Base-by-base conservation (phyloP, 2,113 vertebrate genomes). In the Pontoporia blainvillei region DNA sequence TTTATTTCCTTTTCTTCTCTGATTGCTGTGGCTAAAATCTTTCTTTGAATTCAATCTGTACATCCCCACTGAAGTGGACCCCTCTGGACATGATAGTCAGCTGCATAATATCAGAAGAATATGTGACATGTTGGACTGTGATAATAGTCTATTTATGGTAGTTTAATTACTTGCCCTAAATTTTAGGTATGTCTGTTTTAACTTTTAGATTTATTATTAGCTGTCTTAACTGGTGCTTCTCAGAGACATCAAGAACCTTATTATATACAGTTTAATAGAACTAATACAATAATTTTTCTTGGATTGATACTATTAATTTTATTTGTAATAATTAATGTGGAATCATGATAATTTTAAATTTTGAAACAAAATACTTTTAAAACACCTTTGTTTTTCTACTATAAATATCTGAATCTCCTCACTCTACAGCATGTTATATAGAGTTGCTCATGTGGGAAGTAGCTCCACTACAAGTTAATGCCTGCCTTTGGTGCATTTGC, bases 311-410 rank as follows among this genome's bases (percentile, higher is more conserved):
- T 59, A 83, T 59, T 83, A 8, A 66, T 86, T 87, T 78, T 86
- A 76, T 79, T 76, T 86, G 20, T 54, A 82, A 46, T 84, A 31
- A 46, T 87, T 54, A 69, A 93, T 62, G 31, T 7, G 1, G 10
- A 84, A 36, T 5, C 86, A 31, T 61, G 17, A 36, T 54, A n/a
- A 76, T 78, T 72, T 72, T 71, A 39, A 86, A 66, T 39, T 61
- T 86, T n/a, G 59, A 96, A 91, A 78, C n/a, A 66, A 72, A 59
- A n/a, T 92, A 90, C 18, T 86, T 86, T n/a, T 89, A 66, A 7
- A 44, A 8, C 0, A 64, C n/a, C 4, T 95, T 82, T 86, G 29
- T 54, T 52, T 25, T 49, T 90, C 31, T 75, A 46, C 2, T 90
- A 1, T 64, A 92, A 69, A 76, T 46, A 4, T 54, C 29, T 82